Evolutionary conservation across 2,888 invertebrate species (phyloP), one percentile per base, ranked within the genome.

Genomic region (Mythimna ferrago): DNA sequence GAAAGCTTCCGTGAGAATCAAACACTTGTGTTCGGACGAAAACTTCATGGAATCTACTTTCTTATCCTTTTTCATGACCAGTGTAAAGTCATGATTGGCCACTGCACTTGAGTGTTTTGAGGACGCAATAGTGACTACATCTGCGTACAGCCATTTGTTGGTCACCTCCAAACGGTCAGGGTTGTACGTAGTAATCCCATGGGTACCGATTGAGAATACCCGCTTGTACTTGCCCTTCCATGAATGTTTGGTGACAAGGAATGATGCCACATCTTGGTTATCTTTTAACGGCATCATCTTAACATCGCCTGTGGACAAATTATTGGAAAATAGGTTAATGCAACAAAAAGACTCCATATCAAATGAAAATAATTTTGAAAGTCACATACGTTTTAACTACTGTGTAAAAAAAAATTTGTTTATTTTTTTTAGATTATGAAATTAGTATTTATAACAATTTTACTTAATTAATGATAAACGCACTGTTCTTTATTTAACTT

Each of bases 141-240:
- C 98, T 6, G 97, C 97, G 90, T 98, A 99, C 66, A 97, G 96
- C 99, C 99, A 99, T 94, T 98, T 98, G 96, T 99, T 99, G 71
- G 99, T 99, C 82, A 96, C 95, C 90, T 96, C 96, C 89, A 96
- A 80, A 16, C 95, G 92, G 75, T 96, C 96, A 0, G 96, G 99
- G 95, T 99, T 99, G 95, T 99, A 99, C 1, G 99, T 99, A 63
- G 99, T 99, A 87, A 99, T 98, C 51, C 99, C 99, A 92, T 98
- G 97, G 57, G 99, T 98, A 70, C 99, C 99, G 90, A 99, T 98
- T 11, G 99, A 99, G 93, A 99, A 99, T 89, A 99, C 98, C 87
- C 99, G 97, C 94, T 99, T 99, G 96, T 99, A 99, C 98, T 99
- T 99, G 93, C 99, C 99, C 94, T 99, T 99, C 99, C 99, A 99